Conservation (phyloP, 2,888 invertebrate species). For the Schizaphis graminum region DNA sequence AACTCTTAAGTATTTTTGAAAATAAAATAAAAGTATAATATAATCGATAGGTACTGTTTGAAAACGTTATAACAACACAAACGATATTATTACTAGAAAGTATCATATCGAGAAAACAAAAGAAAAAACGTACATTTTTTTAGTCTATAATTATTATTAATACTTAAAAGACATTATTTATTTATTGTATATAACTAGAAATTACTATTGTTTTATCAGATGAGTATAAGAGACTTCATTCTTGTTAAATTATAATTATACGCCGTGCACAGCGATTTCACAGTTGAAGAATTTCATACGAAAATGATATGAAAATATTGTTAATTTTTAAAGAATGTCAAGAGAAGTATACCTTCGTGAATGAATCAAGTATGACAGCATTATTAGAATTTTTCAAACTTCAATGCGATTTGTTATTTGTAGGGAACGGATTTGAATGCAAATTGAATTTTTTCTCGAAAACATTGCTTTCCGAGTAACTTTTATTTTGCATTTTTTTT, state of each 20-base stretch:
- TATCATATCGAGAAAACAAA: background rate
- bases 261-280: background rate
- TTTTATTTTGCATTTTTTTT: too few species aligned
- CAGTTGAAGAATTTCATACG: background rate
- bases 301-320: background rate
- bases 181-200: background rate
- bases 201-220: slow-evolving; percentile 12
- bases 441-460: too few species aligned
- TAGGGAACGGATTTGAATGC: too few species aligned
- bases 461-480: too few species aligned
- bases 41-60: background rate
- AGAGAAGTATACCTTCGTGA: background rate
- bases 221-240: background rate
- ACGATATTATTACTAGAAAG: slow-evolving; percentile 5
- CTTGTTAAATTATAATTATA: background rate
- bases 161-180: background rate
- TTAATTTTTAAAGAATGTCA: background rate
- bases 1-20: background rate
- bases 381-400: background rate
- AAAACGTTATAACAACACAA: background rate
- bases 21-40: background rate
- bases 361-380: background rate
- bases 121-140: background rate
- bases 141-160: background rate
- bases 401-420: background rate